Evolutionary conservation across 1,140 invertebrate genomes (phyloP), one percentile per base, ranked within the genome.

Genomic region (Drosophila kurseongensis): DNA sequence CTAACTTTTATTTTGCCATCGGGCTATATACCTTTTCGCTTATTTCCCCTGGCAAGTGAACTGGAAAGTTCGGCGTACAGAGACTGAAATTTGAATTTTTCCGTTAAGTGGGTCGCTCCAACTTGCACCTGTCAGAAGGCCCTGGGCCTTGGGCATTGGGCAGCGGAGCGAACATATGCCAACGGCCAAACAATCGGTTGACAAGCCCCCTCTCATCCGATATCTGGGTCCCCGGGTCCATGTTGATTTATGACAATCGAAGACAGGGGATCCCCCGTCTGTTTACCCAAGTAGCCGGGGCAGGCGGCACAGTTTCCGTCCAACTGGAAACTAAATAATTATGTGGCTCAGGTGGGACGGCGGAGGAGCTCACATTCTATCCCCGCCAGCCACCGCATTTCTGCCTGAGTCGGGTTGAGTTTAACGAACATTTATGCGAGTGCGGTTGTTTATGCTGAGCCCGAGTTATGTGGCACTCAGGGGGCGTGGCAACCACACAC

Each of bases 311-410:
- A 75, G 74, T 72, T 78, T 78, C 62, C 77, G 62, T 75, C 68
- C 84, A 62, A 80, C 72, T 89, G 85, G 77, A 80, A 89, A 89
- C 84, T 80, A 89, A 89, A 89, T 89, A 89, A 89, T 89, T 89
- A 89, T 89, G 61, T 62, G 75, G 66, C 75, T 41, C 60, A 74
- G 61, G 80, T 76, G 80, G 63, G 60, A 2, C 40, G 4, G 9
- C n/a, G 10, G 5, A 2, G 35, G 10, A 45, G 10, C 2, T 8
- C 16, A 2, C 35, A 23, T 23, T 23, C 23, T 23, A 23, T 23
- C 23, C 23, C 23, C 23, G 23, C 23, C 23, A 23, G 48, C 27
- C 41, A 41, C 59, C 52, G 42, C 48, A 45, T 45, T 59, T 47
- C 51, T 44, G 45, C 13, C 60, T 36, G 40, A 38, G 38, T 42